Evolutionary conservation across 2,888 invertebrate species (phyloP), one percentile per base, ranked within the genome.

Genomic region (Melinaea marsaeus): DNA sequence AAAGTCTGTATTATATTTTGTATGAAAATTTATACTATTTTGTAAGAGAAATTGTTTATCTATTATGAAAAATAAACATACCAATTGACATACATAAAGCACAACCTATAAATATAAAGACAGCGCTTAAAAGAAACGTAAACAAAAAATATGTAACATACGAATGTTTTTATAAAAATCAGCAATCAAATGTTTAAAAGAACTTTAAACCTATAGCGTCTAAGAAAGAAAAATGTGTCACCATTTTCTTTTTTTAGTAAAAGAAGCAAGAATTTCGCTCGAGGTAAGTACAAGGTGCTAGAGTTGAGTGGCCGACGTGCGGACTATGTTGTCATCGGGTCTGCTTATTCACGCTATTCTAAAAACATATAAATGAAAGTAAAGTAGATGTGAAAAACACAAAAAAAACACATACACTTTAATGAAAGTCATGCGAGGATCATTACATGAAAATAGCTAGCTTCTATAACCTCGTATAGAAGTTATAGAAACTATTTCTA

Each of bases 251-350:
- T 66, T 66, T 68, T 62, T 60, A 65, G 46, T 55, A 57, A 65
- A 63, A 61, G 65, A 71, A 69, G 72, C 72, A 69, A 70, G 71
- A 72, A 73, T 72, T 72, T 70, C 71, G 76, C 75, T 75, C 75
- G 74, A 78, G 77, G 79, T 77, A 78, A 82, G 79, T 77, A 80
- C 74, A 79, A 78, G 82, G 81, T 75, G 80, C 77, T 76, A 69
- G 69, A 75, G 76, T 77, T 72, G 74, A 82, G 83, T 78, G 81
- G 78, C 74, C 76, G 77, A 79, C 78, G 76, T 79, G 81, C 79
- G 73, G 83, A 79, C 81, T 84, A 81, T 83, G 71, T 71, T 71
- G 71, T 72, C 71, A 60, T 62, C 62, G 64, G 64, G 67, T 67
- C 67, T 71, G 67, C 71, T 72, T 71, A 69, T 73, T 63, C 66